These are phyloP conservation scores for Cairina moschata DNA, from an alignment of 2,113 vertebrate species.

Conservation along the genomic window DNA sequence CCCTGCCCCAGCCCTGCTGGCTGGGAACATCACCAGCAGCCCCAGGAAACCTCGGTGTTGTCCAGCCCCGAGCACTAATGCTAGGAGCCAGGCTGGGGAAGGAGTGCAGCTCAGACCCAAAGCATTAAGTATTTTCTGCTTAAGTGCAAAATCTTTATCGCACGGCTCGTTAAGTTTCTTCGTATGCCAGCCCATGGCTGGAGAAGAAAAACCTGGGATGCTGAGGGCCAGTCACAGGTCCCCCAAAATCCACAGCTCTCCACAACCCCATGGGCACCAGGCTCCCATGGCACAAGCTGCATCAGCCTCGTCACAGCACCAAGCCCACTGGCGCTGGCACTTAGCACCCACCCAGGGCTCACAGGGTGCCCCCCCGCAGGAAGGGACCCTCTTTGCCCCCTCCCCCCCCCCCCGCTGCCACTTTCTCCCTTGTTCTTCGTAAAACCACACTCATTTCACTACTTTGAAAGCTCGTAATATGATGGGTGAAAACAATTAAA, in stretches of 20 bases:
- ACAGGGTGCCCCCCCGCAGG: background rate
- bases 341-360: background rate
- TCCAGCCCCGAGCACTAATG: background rate
- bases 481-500: constrained; percentile 69
- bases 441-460: constrained; percentile 26
- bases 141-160: constrained; percentile 11
- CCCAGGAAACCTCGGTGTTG: accelerated
- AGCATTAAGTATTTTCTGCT: background rate
- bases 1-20: background rate
- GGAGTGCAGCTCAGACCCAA: background rate
- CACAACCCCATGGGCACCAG: accelerated
- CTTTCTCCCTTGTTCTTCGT: background rate
- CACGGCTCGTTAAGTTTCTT: background rate
- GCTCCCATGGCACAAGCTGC: background rate
- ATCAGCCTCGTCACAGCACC: accelerated
- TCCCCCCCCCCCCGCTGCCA: background rate
- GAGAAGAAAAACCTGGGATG: background rate
- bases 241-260: background rate
- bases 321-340: background rate
- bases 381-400: background rate
- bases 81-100: accelerated
- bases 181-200: background rate
- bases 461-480: constrained; percentile 15
- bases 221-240: background rate
- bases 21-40: background rate